Evolutionary conservation across 2,113 vertebrate genomes (phyloP).

Genomic region (Erythrocercus mccallii): DNA sequence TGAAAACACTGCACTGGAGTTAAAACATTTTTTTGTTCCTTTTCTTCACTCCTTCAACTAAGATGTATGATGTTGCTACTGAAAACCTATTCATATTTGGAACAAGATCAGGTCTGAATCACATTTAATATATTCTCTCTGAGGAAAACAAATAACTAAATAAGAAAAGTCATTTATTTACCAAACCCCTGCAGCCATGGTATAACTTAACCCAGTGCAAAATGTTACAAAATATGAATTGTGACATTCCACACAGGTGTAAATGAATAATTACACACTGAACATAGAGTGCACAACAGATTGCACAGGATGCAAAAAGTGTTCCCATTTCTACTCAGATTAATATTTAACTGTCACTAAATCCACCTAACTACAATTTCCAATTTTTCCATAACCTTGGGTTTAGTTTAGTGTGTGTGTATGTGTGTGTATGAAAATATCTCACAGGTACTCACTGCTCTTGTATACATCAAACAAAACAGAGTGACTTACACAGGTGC

Average conservation of each 20-base stretch:
- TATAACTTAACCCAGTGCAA: not conserved
- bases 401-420: not conserved
- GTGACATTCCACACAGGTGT: not conserved
- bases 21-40: not conserved
- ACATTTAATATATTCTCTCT: not conserved
- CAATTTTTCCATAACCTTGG: not conserved
- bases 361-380: not conserved
- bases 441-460: not conserved
- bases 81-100: not conserved
- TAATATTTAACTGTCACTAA: conserved; percentile 5
- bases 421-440: not conserved
- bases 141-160: not conserved
- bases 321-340: not conserved
- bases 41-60: not conserved
- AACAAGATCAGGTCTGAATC: not conserved
- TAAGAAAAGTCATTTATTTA: conserved; percentile 18
- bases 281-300: not conserved
- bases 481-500: not conserved
- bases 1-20: not conserved
- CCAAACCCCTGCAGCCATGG: not conserved
- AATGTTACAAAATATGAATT: not conserved
- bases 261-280: not conserved
- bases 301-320: not conserved
- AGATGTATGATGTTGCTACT: not conserved
- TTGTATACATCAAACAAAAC: not conserved